Base-by-base conservation (phyloP, 2,113 vertebrate species). In the Jaculus jaculus region DNA sequence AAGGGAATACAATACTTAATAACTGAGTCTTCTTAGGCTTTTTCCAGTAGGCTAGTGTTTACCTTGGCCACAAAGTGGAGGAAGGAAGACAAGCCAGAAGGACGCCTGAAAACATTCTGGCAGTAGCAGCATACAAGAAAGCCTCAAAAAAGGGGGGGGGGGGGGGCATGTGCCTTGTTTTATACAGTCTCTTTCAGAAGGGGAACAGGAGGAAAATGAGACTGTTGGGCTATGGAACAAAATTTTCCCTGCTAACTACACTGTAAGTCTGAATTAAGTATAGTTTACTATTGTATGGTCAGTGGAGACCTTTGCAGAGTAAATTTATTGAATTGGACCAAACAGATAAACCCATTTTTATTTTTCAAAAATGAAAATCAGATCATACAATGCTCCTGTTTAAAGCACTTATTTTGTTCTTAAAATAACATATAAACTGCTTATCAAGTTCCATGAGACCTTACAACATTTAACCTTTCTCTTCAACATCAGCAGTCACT, bases 41-140 rank as follows among this genome's bases (percentile, higher is more conserved):
- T 86, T 93, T 75, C 60, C 87, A 92, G 34, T 87, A 91, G 68
- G 58, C 86, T 66, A 81, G 10, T 65, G 37, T 95, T 96, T 97
- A 88, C 82, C 63, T 94, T 95, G 92, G 91, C 82, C 78, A 65
- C 78, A 47, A 94, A 79, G 47, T 17, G 42, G 66, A 87, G 30
- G 92, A 87, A 68, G 13, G 39, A 95, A 94, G 58, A 63, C 47
- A 74, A 81, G 74, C 87, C 93, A 96, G 94, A 69, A 92, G 81
- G 65, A 86, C 84, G 58, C 37, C n/a, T 94, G 91, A 88, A 97
- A 92, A 96, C 37, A 72, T 30, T 94, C 81, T 97, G 92, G 93
- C 92, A 93, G 28, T 72, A 69, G 61, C 68, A 92, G 32, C 65
- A 86, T 86, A 75, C 65, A 71, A 93, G 34, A 23, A 78, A 86